phyloP scores from a whole-genome alignment of 1,140 invertebrate genomes.

The Drosophila guanche region DNA sequence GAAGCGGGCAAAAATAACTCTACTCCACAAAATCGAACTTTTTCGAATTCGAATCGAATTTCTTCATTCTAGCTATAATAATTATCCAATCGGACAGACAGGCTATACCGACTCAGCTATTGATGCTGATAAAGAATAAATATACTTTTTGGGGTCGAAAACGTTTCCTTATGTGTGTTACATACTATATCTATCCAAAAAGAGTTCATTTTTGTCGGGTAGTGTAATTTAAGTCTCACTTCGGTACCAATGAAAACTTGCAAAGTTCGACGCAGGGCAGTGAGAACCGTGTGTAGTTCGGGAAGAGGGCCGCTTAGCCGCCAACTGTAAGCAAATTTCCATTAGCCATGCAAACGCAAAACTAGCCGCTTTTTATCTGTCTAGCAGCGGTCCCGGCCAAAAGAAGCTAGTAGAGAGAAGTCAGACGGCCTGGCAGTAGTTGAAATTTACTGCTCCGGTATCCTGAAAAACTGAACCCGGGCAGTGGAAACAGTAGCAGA shows the following conservation, averaged over 20 bases:
- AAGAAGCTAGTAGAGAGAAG: neutral
- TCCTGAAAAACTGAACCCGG: constrained; percentile 51
- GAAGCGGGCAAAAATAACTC: no score
- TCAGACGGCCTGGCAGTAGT: constrained; percentile 58
- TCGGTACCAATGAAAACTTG: constrained; percentile 7
- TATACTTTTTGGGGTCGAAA: no score
- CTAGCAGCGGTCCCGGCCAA: constrained; percentile 52
- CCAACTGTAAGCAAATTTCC: constrained; percentile 79
- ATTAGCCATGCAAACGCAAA: constrained; percentile 80
- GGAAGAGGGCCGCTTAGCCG: constrained; percentile 55
- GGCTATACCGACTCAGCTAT: no score
- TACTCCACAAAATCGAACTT: no score
- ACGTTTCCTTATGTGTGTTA: no score
- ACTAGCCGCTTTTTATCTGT: constrained; percentile 80
- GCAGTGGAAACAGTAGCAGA: constrained; percentile 12
- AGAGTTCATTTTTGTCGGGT: no score
- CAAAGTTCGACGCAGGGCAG: constrained; percentile 14
- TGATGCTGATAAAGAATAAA: no score
- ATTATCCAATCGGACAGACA: no score
- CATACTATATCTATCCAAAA: no score
- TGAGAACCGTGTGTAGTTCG: neutral
- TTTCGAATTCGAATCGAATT: no score
- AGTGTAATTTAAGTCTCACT: no score
- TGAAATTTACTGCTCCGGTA: constrained; percentile 75
- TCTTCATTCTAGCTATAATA: no score